Conservation (phyloP, 2,113 vertebrate genomes). For the Noctilio leporinus region DNA sequence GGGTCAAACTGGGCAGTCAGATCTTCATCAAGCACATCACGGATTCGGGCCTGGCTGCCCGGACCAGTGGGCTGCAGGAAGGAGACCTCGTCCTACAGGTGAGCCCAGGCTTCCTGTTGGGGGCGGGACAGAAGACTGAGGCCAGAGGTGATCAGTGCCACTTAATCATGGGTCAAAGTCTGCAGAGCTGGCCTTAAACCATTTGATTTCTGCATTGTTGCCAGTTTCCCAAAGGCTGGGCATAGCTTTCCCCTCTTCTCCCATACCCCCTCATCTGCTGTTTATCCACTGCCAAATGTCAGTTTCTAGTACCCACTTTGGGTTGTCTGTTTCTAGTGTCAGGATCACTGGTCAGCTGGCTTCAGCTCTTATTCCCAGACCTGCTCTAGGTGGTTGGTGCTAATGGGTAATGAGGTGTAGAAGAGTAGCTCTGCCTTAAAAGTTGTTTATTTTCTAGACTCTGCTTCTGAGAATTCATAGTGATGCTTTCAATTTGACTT, state of each 20-base stretch:
- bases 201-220: too few species aligned
- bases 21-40: conserved; percentile 98
- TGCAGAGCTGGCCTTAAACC: not conserved
- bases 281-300: not conserved
- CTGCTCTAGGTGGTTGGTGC: not conserved
- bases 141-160: fast-evolving
- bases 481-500: not conserved
- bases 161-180: fast-evolving
- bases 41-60: conserved; percentile 87
- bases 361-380: not conserved
- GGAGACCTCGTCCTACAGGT: conserved; percentile 98
- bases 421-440: not conserved
- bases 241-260: not conserved
- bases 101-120: fast-evolving
- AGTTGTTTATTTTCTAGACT: not conserved
- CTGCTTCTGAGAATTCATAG: not conserved
- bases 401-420: not conserved
- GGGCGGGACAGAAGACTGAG: not conserved
- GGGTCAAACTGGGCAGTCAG: conserved; percentile 96
- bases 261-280: not conserved
- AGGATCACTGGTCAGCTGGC: not conserved
- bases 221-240: not conserved
- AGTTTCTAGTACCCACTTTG: not conserved
- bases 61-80: conserved; percentile 86
- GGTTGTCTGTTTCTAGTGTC: not conserved